Base-by-base conservation (phyloP, 2,113 vertebrate species). In the Planiliza haematocheilus region DNA sequence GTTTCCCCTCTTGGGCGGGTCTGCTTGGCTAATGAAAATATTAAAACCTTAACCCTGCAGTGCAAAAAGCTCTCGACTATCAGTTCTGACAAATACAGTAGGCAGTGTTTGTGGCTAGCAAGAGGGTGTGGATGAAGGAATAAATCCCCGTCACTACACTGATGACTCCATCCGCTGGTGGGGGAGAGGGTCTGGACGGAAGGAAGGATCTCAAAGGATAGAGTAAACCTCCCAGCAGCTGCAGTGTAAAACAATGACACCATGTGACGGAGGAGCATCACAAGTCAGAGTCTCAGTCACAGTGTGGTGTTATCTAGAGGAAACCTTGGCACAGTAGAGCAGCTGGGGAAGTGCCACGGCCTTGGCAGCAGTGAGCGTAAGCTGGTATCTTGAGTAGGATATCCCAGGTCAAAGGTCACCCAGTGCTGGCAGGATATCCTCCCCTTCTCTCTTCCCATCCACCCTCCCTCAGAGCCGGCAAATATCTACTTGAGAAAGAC, bases 371-470 rank as follows among this genome's bases (percentile, higher is more conserved):
- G 61, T 48, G 50, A 66, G 66, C n/a, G 17, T 37, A 55, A 41
- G 37, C 43, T 42, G 43, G 64, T 83, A 62, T 85, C 74, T 82
- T 52, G 51, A 89, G 77, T 58, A 85, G 91, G 88, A 93, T 89
- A 88, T 93, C 90, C 87, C 43, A 70, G 83, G 85, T 89, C 79
- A 82, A 70, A 90, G 86, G 81, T 89, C 72, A 12, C 13, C 7
- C 20, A 4, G 60, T 37, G 9, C 67, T 53, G 50, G 53, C 87
- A 91, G 92, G 92, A 93, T 87, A 84, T 91, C 91, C 92, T 89
- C 24, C 66, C 53, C 57, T 63, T 55, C 38, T 79, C 38, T 70
- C 68, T 52, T 63, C 73, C 57, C 43, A 58, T 20, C 12, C 43
- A 51, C 37, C 57, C 37, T 24, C 53, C 57, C 74, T 86, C 42